Evolutionary conservation across 2,888 invertebrate species (phyloP).

Genomic region (Lypha dubia): DNA sequence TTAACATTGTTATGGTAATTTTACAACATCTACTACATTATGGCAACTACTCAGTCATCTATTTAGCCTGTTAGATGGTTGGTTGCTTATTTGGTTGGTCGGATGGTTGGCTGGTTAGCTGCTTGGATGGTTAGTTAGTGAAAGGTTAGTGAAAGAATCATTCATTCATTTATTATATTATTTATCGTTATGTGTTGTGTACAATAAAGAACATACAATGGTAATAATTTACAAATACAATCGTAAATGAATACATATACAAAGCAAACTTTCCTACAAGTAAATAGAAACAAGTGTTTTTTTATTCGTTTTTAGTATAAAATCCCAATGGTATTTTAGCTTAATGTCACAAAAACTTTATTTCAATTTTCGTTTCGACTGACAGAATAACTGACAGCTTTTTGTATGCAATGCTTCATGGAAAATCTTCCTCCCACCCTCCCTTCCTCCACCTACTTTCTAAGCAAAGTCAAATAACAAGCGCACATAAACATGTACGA

Average conservation of each 20-base stretch:
- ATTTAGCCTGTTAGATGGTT: conserved; percentile 34
- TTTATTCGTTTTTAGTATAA: conserved; percentile 33
- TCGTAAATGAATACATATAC: background rate
- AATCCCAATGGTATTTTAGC: conserved; percentile 66
- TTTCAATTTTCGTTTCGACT: conserved; percentile 67
- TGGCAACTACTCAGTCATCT: conserved; percentile 29
- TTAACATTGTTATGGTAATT: conserved; percentile 61
- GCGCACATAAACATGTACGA: conserved; percentile 7
- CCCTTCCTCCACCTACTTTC: too few relatives aligned
- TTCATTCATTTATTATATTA: conserved; percentile 40
- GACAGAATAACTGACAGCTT: conserved; percentile 67
- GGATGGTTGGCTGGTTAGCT: conserved; percentile 2
- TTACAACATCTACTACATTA: conserved; percentile 38
- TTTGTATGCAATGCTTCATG: conserved; percentile 42
- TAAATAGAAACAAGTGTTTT: conserved; percentile 38
- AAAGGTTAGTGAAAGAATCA: conserved; percentile 35
- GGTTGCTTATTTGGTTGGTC: background rate
- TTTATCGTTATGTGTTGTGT: conserved; percentile 8
- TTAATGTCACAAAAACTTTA: conserved; percentile 69
- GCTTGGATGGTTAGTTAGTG: background rate
- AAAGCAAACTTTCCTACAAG: background rate
- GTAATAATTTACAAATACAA: conserved; percentile 29
- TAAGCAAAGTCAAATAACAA: conserved; percentile 34
- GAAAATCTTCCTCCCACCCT: too few relatives aligned
- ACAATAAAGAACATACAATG: conserved; percentile 7